Conservation (phyloP, 2,797 vertebrate species). For the Microhierax caerulescens region DNA sequence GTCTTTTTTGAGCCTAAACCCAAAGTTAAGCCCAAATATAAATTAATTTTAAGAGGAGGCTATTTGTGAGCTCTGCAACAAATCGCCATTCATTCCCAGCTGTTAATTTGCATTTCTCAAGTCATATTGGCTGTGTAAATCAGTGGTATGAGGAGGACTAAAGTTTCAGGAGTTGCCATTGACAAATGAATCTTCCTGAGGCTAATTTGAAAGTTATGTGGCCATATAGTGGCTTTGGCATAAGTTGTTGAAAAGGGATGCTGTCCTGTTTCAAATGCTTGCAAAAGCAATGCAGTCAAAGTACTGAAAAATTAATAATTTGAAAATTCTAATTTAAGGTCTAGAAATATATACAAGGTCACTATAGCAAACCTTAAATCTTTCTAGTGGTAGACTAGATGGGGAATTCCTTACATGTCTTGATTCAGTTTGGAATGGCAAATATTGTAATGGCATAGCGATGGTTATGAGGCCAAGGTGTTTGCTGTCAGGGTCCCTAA, state of each 20-base stretch:
- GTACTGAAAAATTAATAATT: not conserved
- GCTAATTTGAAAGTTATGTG: not conserved
- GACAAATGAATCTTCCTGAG: not conserved
- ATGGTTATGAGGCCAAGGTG: rapidly evolving
- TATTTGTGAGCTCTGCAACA: not conserved
- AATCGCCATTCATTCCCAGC: not conserved
- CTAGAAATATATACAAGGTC: not conserved
- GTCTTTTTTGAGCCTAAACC: not conserved
- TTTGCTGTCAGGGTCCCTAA: not conserved
- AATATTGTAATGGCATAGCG: not conserved
- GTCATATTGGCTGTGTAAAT: not conserved
- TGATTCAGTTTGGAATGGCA: not conserved
- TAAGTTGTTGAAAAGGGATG: not conserved
- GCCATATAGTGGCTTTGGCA: not conserved
- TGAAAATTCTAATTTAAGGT: not conserved
- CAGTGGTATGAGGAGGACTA: not conserved
- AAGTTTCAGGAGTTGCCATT: not conserved
- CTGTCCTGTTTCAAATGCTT: not conserved
- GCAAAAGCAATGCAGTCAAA: not conserved
- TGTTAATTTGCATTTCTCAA: not conserved
- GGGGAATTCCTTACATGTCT: not conserved
- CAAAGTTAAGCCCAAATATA: not conserved
- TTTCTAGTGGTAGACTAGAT: not conserved
- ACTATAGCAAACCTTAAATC: not conserved
- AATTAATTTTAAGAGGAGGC: not conserved